Conservation (phyloP, 2,888 invertebrate species). For the Galerucella pusilla region DNA sequence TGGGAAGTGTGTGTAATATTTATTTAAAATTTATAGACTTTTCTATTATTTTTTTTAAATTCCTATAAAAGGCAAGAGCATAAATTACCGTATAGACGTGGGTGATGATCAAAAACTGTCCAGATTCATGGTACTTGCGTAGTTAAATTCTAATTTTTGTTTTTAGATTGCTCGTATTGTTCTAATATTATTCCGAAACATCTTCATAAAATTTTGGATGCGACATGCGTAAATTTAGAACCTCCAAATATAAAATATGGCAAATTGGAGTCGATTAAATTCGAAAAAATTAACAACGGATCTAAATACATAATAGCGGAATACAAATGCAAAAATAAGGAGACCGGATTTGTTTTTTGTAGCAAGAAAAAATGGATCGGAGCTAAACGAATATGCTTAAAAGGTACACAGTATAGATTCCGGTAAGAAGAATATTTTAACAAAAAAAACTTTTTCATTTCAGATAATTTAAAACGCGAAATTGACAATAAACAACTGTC, state of each 20-base stretch:
- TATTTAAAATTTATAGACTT: not conserved
- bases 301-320: constrained; percentile 70
- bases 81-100: not conserved
- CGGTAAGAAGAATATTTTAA: not conserved
- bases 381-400: constrained; percentile 66
- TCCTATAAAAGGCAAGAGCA: not conserved
- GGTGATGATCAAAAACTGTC: not conserved
- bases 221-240: constrained; percentile 40
- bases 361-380: constrained; percentile 70
- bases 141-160: not conserved
- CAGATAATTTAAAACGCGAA: constrained; percentile 5
- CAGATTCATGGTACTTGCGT: not conserved
- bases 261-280: constrained; percentile 35
- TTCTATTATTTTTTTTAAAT: not conserved
- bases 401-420: not conserved
- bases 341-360: constrained; percentile 69
- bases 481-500: constrained; percentile 18
- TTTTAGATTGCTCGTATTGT: not conserved
- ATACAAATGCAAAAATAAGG: constrained; percentile 67
- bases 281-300: constrained; percentile 50
- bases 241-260: constrained; percentile 45
- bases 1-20: not conserved
- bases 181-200: constrained; percentile 3
- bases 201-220: constrained; percentile 39
- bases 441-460: not conserved